These are phyloP conservation scores for Parnassius smintheus DNA, from an alignment of 2,888 invertebrate species.

Conservation along the genomic window DNA sequence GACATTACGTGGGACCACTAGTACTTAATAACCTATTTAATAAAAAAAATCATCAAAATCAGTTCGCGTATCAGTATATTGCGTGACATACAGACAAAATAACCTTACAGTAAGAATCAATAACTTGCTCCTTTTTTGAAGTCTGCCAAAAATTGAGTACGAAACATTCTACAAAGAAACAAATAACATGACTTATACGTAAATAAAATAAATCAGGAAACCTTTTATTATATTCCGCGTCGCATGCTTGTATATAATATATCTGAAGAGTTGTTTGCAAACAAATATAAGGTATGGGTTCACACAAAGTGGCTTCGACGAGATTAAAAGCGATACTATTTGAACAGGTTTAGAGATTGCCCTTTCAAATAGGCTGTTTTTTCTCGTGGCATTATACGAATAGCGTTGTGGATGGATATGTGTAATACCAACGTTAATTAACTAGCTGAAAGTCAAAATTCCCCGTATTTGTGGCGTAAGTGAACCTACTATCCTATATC, in stretches of 20 bases:
- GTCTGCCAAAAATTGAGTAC: conserved; percentile 12
- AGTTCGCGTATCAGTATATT: no score
- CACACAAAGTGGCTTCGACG: conserved; percentile 21
- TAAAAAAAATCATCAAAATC: no score
- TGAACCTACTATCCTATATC: no score
- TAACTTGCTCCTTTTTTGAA: no score
- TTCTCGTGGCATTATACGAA: neutral
- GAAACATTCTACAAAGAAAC: conserved; percentile 17
- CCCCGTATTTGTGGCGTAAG: no score
- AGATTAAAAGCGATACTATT: conserved; percentile 19
- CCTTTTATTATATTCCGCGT: conserved; percentile 19
- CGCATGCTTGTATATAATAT: conserved; percentile 15
- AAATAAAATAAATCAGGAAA: conserved; percentile 13
- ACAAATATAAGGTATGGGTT: conserved; percentile 23
- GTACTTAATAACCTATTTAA: no score
- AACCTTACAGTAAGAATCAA: no score
- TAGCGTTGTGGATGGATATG: no score
- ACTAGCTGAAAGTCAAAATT: no score
- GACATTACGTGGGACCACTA: no score
- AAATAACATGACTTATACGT: conserved; percentile 15
- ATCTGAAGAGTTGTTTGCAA: conserved; percentile 18
- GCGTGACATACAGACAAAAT: no score
- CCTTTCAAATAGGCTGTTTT: conserved; percentile 13
- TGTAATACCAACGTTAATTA: no score
- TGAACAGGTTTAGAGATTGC: conserved; percentile 20